Conservation (phyloP, 2,888 invertebrate species). For the Cordylochernes scorpioides region DNA sequence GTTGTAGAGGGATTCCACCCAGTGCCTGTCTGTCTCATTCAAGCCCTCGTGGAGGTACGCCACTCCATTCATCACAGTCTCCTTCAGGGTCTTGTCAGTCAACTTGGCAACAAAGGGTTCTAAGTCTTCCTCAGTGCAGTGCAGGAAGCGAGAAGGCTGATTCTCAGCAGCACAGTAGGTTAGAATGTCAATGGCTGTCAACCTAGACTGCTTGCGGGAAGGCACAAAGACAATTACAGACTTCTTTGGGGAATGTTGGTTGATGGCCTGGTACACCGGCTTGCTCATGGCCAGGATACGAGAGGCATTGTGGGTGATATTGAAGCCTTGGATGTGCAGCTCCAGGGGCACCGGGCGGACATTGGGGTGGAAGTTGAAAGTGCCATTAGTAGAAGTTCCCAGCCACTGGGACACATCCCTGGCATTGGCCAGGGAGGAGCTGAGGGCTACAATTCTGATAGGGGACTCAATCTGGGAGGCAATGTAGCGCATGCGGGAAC, state of each 20-base stretch:
- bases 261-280: slow-evolving; percentile 76
- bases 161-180: slow-evolving; percentile 76
- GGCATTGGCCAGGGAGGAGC: slow-evolving; percentile 77
- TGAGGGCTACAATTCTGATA: slow-evolving; percentile 74
- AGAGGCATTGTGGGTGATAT: slow-evolving; percentile 87
- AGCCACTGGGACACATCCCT: slow-evolving; percentile 86
- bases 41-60: slow-evolving; percentile 92
- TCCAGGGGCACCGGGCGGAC: slow-evolving; percentile 83
- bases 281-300: slow-evolving; percentile 91
- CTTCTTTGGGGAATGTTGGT: slow-evolving; percentile 50
- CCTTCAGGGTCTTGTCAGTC: slow-evolving; percentile 62
- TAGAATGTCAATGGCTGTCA: slow-evolving; percentile 84
- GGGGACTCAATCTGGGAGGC: slow-evolving; percentile 60
- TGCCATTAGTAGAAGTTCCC: slow-evolving; percentile 68
- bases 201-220: slow-evolving; percentile 57
- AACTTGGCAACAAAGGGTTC: slow-evolving; percentile 63
- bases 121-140: slow-evolving; percentile 57
- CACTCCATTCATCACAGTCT: slow-evolving; percentile 76
- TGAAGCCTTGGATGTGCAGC: slow-evolving; percentile 77
- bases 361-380: slow-evolving; percentile 96
- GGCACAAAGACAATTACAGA: slow-evolving; percentile 76
- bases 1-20: slow-evolving; percentile 77
- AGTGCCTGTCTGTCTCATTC: slow-evolving; percentile 47
- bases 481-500: slow-evolving; percentile 73
- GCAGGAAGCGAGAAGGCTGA: slow-evolving; percentile 59